Percentiles rank a stretch among this genome's conserved stretches.
Evolutionary conservation across 2,888 invertebrate genomes (phyloP).

Genomic region (Dynastes grantii): DNA sequence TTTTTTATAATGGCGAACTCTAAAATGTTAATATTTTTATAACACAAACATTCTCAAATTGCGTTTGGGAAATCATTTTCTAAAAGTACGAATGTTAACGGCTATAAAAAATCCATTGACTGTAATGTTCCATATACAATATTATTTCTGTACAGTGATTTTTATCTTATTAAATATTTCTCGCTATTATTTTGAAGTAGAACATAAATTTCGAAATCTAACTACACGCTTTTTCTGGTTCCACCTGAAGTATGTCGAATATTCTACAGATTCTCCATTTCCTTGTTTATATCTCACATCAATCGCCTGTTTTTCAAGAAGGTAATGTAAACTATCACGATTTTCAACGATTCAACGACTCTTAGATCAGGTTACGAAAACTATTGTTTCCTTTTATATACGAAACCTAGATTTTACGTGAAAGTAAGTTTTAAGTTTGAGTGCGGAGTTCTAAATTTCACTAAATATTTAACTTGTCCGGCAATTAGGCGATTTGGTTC

Average conservation of each 20-base stretch:
- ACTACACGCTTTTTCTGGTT: too few relatives aligned
- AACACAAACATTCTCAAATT: too few relatives aligned
- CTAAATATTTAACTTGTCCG: slow-evolving; percentile 22
- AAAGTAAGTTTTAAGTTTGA: not conserved
- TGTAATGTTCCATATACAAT: too few relatives aligned
- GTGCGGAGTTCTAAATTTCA: not conserved
- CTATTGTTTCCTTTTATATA: not conserved
- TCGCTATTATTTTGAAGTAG: not conserved
- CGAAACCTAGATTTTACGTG: not conserved
- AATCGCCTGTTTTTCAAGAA: not conserved
- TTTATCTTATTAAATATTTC: not conserved
- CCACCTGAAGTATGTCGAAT: too few relatives aligned
- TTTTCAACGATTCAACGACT: not conserved
- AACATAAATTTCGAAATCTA: too few relatives aligned
- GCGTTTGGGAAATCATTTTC: too few relatives aligned
- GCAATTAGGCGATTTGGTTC: not conserved
- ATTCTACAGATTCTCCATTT: not conserved
- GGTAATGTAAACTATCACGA: not conserved
- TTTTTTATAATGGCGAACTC: too few relatives aligned
- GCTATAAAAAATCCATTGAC: not conserved
- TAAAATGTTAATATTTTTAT: too few relatives aligned
- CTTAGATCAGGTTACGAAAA: not conserved
- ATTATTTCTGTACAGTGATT: too few relatives aligned
- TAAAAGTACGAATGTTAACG: not conserved
- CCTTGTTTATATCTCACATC: not conserved